phyloP scores from a whole-genome alignment of 1,140 invertebrate genomes.

The Rhopalosiphum maidis region DNA sequence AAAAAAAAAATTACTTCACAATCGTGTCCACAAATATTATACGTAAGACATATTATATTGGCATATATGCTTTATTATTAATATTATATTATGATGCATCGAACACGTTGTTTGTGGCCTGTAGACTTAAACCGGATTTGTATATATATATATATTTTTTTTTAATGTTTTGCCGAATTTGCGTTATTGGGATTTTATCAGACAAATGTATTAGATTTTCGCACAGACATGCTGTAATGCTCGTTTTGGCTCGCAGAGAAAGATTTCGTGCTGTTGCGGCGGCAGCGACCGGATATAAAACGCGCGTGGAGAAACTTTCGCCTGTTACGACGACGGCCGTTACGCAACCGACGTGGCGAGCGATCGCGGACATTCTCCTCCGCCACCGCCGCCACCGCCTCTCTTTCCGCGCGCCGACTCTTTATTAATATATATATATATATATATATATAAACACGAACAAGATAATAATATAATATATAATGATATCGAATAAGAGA shows the following conservation, averaged over 20 bases:
- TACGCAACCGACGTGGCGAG: constrained; percentile 33
- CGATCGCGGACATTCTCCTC: constrained; percentile 41
- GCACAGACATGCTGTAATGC: background rate
- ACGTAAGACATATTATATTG: no score
- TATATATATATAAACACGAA: background rate
- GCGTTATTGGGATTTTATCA: background rate
- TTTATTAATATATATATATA: background rate
- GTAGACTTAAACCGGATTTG: background rate
- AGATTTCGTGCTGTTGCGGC: background rate
- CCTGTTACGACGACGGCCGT: constrained; percentile 38
- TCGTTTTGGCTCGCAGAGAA: background rate
- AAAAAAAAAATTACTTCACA: background rate
- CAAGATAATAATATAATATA: constrained; percentile 13
- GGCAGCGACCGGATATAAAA: constrained; percentile 42
- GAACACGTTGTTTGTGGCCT: background rate
- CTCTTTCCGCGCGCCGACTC: background rate
- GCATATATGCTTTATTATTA: background rate
- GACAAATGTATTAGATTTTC: background rate
- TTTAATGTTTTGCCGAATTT: background rate
- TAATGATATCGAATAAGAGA: background rate
- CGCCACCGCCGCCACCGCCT: background rate
- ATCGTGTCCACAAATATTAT: background rate
- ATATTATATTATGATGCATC: background rate
- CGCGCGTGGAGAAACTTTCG: constrained; percentile 44
- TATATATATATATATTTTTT: background rate